phyloP scores from a whole-genome alignment of 2,888 invertebrate species.

The Ypsolopha scabrella region DNA sequence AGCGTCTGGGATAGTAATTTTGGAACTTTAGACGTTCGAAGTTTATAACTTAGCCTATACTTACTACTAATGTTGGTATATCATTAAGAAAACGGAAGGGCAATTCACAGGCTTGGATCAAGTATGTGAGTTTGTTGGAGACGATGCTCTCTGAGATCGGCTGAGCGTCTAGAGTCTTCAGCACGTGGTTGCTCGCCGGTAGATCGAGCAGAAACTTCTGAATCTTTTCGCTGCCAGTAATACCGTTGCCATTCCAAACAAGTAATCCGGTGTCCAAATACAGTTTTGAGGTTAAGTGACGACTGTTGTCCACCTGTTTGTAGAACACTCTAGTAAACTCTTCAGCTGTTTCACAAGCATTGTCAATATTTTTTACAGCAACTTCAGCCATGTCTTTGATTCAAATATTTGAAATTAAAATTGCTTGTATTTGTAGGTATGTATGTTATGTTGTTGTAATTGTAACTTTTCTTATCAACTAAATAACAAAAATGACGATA shows the following conservation, averaged over 20 bases:
- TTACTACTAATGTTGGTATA: conserved; percentile 1
- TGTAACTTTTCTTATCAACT: no score
- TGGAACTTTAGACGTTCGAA: neutral
- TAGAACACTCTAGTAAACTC: conserved; percentile 92
- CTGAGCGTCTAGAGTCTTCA: conserved; percentile 89
- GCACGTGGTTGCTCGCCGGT: conserved; percentile 82
- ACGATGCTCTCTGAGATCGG: conserved; percentile 84
- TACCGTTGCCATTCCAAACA: conserved; percentile 94
- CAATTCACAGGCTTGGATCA: conserved; percentile 88
- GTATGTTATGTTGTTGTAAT: no score
- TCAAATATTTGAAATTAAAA: no score
- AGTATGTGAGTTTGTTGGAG: conserved; percentile 81
- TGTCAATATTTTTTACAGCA: conserved; percentile 76
- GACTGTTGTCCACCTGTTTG: conserved; percentile 86
- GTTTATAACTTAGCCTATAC: neutral
- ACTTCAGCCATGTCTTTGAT: conserved; percentile 54
- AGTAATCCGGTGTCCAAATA: conserved; percentile 88
- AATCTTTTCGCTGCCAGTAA: conserved; percentile 83
- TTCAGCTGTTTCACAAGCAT: conserved; percentile 87
- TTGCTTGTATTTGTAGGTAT: no score
- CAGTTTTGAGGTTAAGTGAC: conserved; percentile 84
- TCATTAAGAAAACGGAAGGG: no score
- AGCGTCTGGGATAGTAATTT: neutral
- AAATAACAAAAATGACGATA: no score
- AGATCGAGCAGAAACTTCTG: conserved; percentile 88